A percentile compares a stretch with the other conserved stretches of the same genome.
These are phyloP conservation scores for Melipona beecheii DNA, from an alignment of 2,888 invertebrate species.

Conservation along the genomic window DNA sequence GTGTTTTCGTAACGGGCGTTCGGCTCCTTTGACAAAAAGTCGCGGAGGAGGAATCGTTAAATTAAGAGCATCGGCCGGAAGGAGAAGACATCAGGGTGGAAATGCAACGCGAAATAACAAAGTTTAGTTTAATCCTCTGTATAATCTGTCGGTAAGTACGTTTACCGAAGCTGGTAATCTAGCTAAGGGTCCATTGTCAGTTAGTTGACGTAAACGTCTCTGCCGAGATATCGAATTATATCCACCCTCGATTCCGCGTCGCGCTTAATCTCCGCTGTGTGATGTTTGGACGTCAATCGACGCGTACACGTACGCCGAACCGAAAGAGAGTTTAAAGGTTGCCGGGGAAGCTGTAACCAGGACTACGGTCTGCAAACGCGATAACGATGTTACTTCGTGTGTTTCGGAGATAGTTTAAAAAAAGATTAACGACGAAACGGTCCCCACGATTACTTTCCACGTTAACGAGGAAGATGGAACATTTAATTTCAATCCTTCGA, in stretches of 20 bases:
- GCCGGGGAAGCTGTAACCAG: not conserved
- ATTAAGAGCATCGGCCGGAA: not conserved
- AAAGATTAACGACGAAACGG: not conserved
- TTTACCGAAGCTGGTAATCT: constrained; percentile 29
- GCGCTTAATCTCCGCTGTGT: constrained; percentile 3
- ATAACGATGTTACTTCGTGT: constrained; percentile 9
- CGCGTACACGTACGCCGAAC: not conserved
- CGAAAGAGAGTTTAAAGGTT: not conserved
- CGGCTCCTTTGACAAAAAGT: constrained; percentile 11
- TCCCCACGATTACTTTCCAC: not conserved
- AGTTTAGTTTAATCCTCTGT: constrained; percentile 12
- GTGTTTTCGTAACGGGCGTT: constrained; percentile 16
- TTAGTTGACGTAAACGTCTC: constrained; percentile 31
- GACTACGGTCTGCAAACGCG: not conserved
- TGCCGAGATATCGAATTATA: constrained; percentile 16
- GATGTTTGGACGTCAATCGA: constrained; percentile 26
- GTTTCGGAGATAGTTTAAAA: not conserved
- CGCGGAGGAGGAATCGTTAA: not conserved
- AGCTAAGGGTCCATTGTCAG: constrained; percentile 26
- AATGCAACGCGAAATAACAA: constrained; percentile 23
- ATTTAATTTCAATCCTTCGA: constrained; percentile 26
- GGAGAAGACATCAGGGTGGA: not conserved
- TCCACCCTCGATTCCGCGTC: not conserved
- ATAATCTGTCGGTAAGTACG: constrained; percentile 20
- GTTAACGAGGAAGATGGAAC: constrained; percentile 11